Base-by-base conservation (phyloP, 1,140 invertebrate species). In the Ptiloglossa arizonensis region DNA sequence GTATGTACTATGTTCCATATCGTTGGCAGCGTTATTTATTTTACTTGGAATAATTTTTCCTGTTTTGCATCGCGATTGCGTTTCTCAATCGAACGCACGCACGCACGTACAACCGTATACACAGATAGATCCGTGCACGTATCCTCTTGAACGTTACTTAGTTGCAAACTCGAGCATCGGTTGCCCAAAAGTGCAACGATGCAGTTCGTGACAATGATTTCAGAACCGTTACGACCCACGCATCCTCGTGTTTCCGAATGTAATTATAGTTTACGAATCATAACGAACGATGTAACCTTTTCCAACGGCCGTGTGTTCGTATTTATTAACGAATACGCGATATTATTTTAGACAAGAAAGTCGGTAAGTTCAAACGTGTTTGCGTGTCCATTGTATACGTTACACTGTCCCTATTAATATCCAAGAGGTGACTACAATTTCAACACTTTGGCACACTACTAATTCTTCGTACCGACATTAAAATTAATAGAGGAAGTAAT, bases 1-100 rank as follows among this genome's bases (percentile, higher is more conserved):
- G 19, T 5, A n/a, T n/a, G n/a, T n/a, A 24, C 3, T n/a, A 48
- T n/a, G 68, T 22, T 81, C 50, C 32, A 64, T 69, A 70, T 70
- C 60, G 29, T 29, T n/a, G 27, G 1, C 19, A 35, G n/a, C n/a
- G n/a, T n/a, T n/a, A n/a, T 77, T 71, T 24, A 19, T 48, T 59
- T 22, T 8, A 19, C 13, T 62, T 35, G 3, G 9, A n/a, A 60
- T 44, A 32, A 41, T 76, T 60, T 32, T 22, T 6, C 9, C 54
- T 19, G 19, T 24, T 29, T 27, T 3, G 17, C 13, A 5, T 59
- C 24, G 0, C 35, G 1, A 15, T 8, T 15, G 11, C 2, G 9
- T 35, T 29, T n/a, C 32, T 63, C 11, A 54, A 52, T 41, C n/a
- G 15, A 57, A 57, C 19, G 48, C n/a, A n/a, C n/a, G n/a, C n/a